These are phyloP conservation scores for Meleagris gallopavo DNA, from an alignment of 2,113 vertebrate species.

Conservation along the genomic window DNA sequence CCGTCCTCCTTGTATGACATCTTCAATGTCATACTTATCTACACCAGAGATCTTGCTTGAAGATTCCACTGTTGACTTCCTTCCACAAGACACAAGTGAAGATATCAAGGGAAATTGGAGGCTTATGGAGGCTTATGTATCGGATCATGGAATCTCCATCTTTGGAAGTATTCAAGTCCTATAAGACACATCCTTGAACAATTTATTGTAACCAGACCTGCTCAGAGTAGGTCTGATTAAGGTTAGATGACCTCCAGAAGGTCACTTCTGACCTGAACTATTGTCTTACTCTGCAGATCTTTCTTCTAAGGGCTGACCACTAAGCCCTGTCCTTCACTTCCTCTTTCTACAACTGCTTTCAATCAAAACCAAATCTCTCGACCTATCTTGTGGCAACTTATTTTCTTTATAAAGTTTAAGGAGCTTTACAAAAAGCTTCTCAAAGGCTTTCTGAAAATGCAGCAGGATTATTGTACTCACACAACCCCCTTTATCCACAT, in stretches of 20 bases:
- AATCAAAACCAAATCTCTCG: not conserved
- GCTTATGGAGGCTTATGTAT: not conserved
- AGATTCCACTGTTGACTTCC: not conserved
- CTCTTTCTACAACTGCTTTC: constrained; percentile 44
- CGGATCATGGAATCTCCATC: not conserved
- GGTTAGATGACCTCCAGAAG: not conserved
- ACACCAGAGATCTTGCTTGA: not conserved
- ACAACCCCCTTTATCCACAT: not conserved
- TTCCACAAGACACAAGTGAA: not conserved
- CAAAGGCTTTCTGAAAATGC: constrained; percentile 35
- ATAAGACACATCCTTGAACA: not conserved
- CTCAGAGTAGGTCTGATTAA: not conserved
- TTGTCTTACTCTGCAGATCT: not conserved
- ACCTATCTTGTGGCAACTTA: constrained; percentile 39
- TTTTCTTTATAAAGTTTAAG: constrained; percentile 37
- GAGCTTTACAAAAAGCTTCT: constrained; percentile 56
- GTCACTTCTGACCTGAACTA: not conserved
- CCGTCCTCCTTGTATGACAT: too few relatives aligned
- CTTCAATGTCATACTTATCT: not conserved
- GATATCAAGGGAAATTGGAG: not conserved
- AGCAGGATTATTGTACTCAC: constrained; percentile 46
- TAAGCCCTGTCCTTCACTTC: constrained; percentile 32
- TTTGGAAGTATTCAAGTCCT: not conserved
- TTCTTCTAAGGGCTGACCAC: not conserved
- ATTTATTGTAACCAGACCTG: not conserved